Conservation (phyloP, 2,113 vertebrate genomes). For the Alexandromys fortis region DNA sequence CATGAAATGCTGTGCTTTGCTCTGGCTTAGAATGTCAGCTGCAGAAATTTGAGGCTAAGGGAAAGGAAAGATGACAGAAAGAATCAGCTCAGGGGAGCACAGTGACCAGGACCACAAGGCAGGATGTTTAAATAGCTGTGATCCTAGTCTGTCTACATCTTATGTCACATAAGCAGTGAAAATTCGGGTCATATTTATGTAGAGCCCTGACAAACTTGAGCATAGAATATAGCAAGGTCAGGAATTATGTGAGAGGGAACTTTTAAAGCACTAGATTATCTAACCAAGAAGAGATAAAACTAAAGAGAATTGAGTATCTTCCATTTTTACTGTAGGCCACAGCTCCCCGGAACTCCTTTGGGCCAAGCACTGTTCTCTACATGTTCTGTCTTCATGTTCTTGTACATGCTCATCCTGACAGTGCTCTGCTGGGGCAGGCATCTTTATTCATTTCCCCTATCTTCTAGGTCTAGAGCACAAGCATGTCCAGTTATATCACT, state of each 20-base stretch:
- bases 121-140: fast-evolving
- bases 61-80: neutral
- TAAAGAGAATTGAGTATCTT: neutral
- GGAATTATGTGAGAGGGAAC: neutral
- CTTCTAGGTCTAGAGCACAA: neutral
- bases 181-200: neutral
- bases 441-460: too few species aligned
- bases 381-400: neutral
- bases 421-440: neutral
- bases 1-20: neutral
- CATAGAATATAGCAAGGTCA: neutral
- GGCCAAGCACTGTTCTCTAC: fast-evolving
- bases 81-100: neutral
- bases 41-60: neutral
- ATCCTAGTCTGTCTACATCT: neutral
- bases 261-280: neutral
- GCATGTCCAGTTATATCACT: too few species aligned
- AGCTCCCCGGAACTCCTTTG: neutral
- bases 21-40: slow-evolving; percentile 13
- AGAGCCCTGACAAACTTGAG: neutral
- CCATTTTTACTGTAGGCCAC: neutral
- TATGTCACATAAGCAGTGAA: neutral
- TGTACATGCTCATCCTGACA: neutral
- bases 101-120: neutral
- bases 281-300: neutral